Percentiles rank a stretch among this genome's conserved stretches.
Conservation (phyloP, 1,140 invertebrate genomes). For the Pararge aegeria region DNA sequence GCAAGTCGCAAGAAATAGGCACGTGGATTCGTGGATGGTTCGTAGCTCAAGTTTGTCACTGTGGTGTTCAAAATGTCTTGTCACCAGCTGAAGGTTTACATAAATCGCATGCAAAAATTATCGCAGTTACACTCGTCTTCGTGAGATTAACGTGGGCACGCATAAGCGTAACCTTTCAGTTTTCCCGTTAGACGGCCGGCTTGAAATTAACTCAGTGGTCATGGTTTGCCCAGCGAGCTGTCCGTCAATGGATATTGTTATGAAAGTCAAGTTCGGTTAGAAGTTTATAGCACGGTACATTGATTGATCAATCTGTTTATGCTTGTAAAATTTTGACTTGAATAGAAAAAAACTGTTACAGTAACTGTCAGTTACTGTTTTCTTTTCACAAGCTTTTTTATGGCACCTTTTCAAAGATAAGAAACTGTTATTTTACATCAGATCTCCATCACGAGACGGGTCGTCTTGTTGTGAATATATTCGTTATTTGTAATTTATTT, state of each 20-base stretch:
- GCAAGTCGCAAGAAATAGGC: no score
- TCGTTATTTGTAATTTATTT: no score
- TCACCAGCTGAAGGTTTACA: no score
- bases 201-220: slow-evolving; percentile 34
- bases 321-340: not conserved
- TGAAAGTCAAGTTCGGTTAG: slow-evolving; percentile 9
- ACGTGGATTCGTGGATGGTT: no score
- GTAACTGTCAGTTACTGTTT: not conserved
- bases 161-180: not conserved
- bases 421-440: no score
- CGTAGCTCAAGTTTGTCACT: no score
- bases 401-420: no score
- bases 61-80: no score
- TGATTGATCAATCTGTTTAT: not conserved
- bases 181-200: slow-evolving; percentile 37
- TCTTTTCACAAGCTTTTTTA: not conserved
- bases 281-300: not conserved
- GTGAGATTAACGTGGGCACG: not conserved
- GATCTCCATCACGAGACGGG: no score
- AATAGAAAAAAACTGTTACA: not conserved
- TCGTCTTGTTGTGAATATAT: no score
- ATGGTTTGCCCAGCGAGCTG: slow-evolving; percentile 28
- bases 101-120: no score
- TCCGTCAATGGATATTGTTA: slow-evolving; percentile 12
- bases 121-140: no score